Evolutionary conservation across 92 coral and sea anemone species (phyloP).

Genomic region (Blastomussa wellsi): DNA sequence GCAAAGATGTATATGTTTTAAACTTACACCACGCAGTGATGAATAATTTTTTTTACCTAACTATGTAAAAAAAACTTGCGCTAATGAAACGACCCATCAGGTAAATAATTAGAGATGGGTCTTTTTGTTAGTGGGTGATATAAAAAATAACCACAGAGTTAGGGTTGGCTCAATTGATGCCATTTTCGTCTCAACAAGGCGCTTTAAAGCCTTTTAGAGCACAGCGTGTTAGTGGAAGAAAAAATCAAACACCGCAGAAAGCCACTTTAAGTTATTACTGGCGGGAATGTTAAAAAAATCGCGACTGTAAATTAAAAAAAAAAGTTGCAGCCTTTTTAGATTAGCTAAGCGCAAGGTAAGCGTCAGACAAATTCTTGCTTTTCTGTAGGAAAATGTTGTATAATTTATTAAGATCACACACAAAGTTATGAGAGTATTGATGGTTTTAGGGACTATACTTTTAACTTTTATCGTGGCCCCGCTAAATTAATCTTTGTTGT

Average conservation of each 20-base stretch:
- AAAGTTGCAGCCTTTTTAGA: neutral
- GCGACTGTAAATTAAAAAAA: neutral
- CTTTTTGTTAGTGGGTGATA: neutral
- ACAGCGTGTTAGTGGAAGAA: neutral
- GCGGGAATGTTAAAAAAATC: neutral
- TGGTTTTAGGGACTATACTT: neutral
- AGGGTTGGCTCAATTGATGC: neutral
- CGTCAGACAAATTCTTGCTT: neutral
- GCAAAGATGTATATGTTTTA: neutral
- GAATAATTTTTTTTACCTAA: neutral
- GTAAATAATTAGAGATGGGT: neutral
- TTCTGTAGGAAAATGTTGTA: neutral
- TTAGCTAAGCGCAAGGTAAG: neutral
- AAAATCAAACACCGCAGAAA: neutral
- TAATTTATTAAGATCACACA: neutral
- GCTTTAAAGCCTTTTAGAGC: slow-evolving; percentile 3
- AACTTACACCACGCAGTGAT: neutral
- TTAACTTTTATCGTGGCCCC: neutral
- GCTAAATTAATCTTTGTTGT: neutral
- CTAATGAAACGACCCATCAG: neutral
- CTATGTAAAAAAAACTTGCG: neutral
- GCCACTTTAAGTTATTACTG: neutral
- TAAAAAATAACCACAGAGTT: neutral
- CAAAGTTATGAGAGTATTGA: too few species aligned
- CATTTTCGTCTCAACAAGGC: neutral